These are phyloP conservation scores for Hermodice carunculata DNA, from an alignment of 2,888 invertebrate species.

Conservation along the genomic window DNA sequence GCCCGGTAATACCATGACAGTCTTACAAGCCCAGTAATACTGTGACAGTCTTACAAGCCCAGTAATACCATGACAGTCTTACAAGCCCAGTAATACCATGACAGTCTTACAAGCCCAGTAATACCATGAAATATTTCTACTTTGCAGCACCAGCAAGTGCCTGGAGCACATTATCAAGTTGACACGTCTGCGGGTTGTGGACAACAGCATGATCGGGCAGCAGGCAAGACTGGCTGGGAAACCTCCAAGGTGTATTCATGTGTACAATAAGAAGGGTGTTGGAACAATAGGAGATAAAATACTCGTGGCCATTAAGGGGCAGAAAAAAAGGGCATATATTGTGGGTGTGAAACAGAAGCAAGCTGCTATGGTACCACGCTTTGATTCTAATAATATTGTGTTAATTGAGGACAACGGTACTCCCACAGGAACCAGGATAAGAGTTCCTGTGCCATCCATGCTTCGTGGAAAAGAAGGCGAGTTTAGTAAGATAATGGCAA, in stretches of 20 bases:
- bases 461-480: slow-evolving; percentile 84
- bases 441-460: slow-evolving; percentile 93
- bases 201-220: slow-evolving; percentile 96
- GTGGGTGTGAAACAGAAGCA: slow-evolving; percentile 91
- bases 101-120: too few relatives aligned
- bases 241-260: slow-evolving; percentile 93
- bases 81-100: too few relatives aligned
- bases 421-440: slow-evolving; percentile 94
- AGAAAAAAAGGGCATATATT: slow-evolving; percentile 93
- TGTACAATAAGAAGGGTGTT: slow-evolving; percentile 73
- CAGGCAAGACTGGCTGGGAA: slow-evolving; percentile 94
- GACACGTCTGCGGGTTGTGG: slow-evolving; percentile 90
- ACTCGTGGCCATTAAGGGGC: slow-evolving; percentile 92
- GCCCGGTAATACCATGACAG: too few relatives aligned
- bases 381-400: slow-evolving; percentile 96
- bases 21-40: too few relatives aligned
- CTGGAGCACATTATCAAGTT: slow-evolving; percentile 69
- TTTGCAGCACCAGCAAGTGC: slow-evolving; percentile 56
- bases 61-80: too few relatives aligned
- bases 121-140: too few relatives aligned
- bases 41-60: too few relatives aligned
- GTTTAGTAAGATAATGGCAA: slow-evolving; percentile 89
- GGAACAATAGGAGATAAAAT: slow-evolving; percentile 86
- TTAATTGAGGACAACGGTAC: slow-evolving; percentile 94
- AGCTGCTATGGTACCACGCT: slow-evolving; percentile 84